Percentiles rank a stretch among this genome's conserved stretches.
phyloP scores from a whole-genome alignment of 1,140 invertebrate genomes.

The Sycobia sp. region DNA sequence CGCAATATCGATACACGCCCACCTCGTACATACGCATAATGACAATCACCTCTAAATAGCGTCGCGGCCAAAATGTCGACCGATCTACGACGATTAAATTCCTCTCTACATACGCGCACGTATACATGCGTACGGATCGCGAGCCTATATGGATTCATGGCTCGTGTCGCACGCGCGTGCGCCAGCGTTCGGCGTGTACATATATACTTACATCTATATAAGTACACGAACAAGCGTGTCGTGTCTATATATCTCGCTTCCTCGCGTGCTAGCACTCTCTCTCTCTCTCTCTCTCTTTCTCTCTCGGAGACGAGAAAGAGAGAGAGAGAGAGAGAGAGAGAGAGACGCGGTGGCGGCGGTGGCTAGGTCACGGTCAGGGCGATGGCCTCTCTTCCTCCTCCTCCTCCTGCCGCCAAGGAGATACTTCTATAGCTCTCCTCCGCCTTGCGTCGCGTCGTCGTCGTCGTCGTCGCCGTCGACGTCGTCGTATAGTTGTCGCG shows the following conservation, averaged over 20 bases:
- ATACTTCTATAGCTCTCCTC: constrained; percentile 15
- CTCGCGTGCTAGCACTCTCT: not conserved
- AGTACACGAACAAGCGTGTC: constrained; percentile 9
- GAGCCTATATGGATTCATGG: not conserved
- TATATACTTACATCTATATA: constrained; percentile 15
- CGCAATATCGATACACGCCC: too few relatives aligned
- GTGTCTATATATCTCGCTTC: not conserved
- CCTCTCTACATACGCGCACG: too few relatives aligned
- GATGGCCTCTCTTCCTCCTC: constrained; percentile 53
- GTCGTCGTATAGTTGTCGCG: constrained; percentile 6
- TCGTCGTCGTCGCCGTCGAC: constrained; percentile 27
- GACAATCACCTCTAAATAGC: too few relatives aligned
- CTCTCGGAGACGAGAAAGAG: constrained; percentile 29
- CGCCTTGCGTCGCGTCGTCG: constrained; percentile 2
- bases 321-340: too few relatives aligned
- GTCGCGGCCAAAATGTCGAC: not conserved
- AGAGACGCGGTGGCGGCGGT: too few relatives aligned
- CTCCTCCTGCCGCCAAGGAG: constrained; percentile 31
- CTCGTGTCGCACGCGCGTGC: not conserved
- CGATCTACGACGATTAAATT: constrained; percentile 1
- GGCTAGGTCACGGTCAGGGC: constrained; percentile 61
- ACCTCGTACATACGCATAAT: too few relatives aligned
- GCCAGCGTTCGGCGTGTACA: too few relatives aligned
- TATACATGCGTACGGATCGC: not conserved
- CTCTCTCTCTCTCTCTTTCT: not conserved